Evolutionary conservation across 2,797 vertebrate genomes (phyloP).

Genomic region (Onychomys torridus): DNA sequence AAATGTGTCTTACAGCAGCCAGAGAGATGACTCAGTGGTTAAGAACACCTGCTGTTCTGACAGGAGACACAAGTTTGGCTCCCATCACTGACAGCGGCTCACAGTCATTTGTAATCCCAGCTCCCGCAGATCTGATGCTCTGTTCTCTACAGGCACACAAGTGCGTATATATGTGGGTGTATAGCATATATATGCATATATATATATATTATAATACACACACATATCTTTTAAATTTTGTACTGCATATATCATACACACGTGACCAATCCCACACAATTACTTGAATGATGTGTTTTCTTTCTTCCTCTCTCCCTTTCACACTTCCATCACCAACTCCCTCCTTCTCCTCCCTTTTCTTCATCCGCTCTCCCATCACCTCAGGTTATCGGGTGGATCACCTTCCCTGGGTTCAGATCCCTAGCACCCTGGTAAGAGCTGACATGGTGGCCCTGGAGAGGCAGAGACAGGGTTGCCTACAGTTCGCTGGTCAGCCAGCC

Average conservation of each 20-base stretch:
- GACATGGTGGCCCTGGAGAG: neutral
- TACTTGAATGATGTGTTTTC: neutral
- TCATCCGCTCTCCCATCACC: neutral
- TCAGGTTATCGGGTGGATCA: neutral
- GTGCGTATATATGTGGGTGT: neutral
- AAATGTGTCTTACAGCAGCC: neutral
- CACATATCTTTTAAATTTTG: neutral
- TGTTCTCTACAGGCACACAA: neutral
- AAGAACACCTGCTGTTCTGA: neutral
- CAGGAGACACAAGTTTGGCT: neutral
- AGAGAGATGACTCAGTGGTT: neutral
- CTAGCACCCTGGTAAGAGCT: neutral
- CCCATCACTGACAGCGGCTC: neutral
- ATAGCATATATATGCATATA: neutral
- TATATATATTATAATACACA: neutral
- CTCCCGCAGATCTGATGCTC: neutral
- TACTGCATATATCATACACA: neutral
- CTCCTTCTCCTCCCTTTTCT: no score
- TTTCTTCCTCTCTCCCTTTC: neutral
- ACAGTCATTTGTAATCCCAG: neutral
- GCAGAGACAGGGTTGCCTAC: neutral
- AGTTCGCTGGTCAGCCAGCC: no score
- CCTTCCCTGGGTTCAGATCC: neutral
- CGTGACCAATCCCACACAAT: neutral
- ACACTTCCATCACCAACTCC: neutral